Evolutionary conservation across 1,140 invertebrate species (phyloP), one percentile per base, ranked within the genome.

Genomic region (Palaemon carinicauda): DNA sequence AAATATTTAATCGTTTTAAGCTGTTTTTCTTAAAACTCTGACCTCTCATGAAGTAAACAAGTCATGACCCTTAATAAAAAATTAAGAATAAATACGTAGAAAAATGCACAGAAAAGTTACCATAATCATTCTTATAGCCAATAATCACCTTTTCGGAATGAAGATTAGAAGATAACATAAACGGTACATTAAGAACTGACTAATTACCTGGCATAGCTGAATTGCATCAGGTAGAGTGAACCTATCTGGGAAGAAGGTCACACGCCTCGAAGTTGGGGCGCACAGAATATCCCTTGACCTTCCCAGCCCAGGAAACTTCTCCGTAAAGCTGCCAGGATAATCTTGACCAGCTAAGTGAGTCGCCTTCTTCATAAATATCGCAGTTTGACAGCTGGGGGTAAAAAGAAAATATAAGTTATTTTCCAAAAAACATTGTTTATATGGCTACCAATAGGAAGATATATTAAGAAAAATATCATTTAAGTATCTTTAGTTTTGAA

Each of bases 291-390:
- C 29, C 17, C 83, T 54, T 10, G 56, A 27, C 3, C 83, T 14
- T 17, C 77, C n/a, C 78, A 5, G 65, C 83, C 83, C 83, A 86
- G 14, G 83, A 17, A 24, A 86, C 83, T 24, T 77, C 83, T 10
- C 83, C 83, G 24, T 80, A n/a, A 0, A 69, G 71, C 65, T 86
- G 83, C 83, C 83, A 86, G 14, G 83, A 86, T 60, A 79, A 77
- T 19, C 83, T 33, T 0, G 83, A 71, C 83, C 83, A 86, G 15
- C 33, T 27, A 10, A 86, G 24, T 17, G 52, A 77, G 29, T 86
- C 83, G 12, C 83, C 83, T 52, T 86, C 83, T 15, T 24, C 77
- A 50, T 80, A 86, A 3, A 41, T 27, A 3, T 21, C 52, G 51
- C 83, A 86, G 29, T 60, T 29, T 3, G 77, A n/a, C n/a, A 86